Base-by-base conservation (phyloP, 2,888 invertebrate species). In the Sinhomidia bicolor region DNA sequence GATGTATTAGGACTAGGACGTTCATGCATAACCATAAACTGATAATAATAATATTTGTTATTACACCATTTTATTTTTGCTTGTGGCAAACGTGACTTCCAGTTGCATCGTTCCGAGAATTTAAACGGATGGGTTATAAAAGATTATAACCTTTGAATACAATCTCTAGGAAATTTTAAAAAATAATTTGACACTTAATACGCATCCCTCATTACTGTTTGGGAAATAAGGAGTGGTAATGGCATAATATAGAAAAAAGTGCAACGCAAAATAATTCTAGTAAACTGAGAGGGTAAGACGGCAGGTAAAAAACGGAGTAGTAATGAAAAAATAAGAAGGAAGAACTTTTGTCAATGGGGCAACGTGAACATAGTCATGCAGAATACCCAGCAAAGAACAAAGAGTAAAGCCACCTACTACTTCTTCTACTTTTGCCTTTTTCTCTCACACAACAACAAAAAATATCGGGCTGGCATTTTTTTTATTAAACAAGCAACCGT, bases 71-170 rank as follows among this genome's bases (percentile, higher is more conserved):
- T 32, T 32, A 68, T 32, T 20, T 44, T 41, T 44, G 1, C 71
- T n/a, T 44, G 20, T 23, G 20, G 44, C 7, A 23, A 14, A 71
- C 9, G 68, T 9, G 32, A 71, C 71, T 44, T 71, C 14, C 44
- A 71, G 23, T 6, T 23, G 32, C 4, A 12, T 32, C 44, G 41
- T 71, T 44, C 71, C 23, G 3, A 71, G 71, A 71, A 71, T 23
- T 23, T 23, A 71, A 71, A 71, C 20, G 23, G 44, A 41, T 23
- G 7, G 44, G 29, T 71, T 44, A n/a, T 20, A 12, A 12, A n/a
- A 71, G 71, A 71, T 71, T 71, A 71, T 23, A 71, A 20, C 71
- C 23, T 71, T 71, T 23, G 23, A 29, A 62, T 0, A 23, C 5
- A 14, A 65, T 65, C 36, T 17, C 71, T 32, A 12, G 20, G 71